These are phyloP conservation scores for Oryctes rhinoceros DNA, from an alignment of 1,140 invertebrate species.

Conservation along the genomic window DNA sequence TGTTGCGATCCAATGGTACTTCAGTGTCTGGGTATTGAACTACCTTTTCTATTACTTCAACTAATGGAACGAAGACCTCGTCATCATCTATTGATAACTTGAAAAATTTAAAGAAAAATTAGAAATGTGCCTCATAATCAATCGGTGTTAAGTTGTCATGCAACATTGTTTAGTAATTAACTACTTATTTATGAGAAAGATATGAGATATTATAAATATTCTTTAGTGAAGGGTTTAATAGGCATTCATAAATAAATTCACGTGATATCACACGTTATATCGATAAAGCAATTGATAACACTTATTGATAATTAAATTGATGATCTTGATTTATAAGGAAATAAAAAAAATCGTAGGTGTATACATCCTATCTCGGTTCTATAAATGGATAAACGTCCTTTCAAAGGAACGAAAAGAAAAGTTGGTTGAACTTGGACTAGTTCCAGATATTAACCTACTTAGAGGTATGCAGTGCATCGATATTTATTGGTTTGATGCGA, in stretches of 20 bases:
- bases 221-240: neutral
- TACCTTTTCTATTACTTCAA: slow-evolving; percentile 62
- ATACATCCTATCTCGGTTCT: neutral
- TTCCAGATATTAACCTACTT: slow-evolving; percentile 7
- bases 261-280: neutral
- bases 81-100: slow-evolving; percentile 56
- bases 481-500: too few relatives aligned
- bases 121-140: too few relatives aligned
- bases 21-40: slow-evolving; percentile 54
- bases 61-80: slow-evolving; percentile 63
- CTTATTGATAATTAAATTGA: too few relatives aligned
- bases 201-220: neutral
- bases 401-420: neutral
- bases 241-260: neutral
- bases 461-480: too few relatives aligned
- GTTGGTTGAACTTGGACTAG: neutral
- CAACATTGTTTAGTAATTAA: too few relatives aligned
- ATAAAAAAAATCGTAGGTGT: neutral
- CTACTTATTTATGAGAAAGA: neutral
- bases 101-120: neutral
- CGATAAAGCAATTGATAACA: neutral
- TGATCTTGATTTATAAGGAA: neutral
- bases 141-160: too few relatives aligned
- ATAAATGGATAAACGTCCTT: slow-evolving; percentile 5
- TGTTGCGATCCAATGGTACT: slow-evolving; percentile 49